Percentiles rank a stretch among this genome's conserved stretches.
Conservation (phyloP, 2,797 vertebrate species). For the Hemitrygon akajei region DNA sequence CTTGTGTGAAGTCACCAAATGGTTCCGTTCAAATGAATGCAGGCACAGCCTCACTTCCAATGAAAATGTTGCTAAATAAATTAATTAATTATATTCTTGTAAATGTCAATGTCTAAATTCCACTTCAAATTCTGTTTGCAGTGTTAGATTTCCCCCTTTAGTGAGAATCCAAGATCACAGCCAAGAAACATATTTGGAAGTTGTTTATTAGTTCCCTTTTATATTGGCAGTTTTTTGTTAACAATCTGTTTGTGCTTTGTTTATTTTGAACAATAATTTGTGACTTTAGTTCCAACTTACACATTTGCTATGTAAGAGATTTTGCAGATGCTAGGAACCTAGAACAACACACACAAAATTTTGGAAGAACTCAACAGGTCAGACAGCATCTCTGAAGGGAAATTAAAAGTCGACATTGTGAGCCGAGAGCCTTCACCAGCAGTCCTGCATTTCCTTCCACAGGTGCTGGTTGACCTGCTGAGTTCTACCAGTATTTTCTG, state of each 20-base stretch:
- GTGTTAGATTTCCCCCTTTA: background rate
- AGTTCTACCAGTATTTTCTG: too few relatives aligned
- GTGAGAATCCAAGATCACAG: background rate
- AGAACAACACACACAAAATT: too few relatives aligned
- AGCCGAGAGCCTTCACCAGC: too few relatives aligned
- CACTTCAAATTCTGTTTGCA: background rate
- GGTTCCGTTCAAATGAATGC: background rate
- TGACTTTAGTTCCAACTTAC: background rate
- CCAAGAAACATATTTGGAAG: background rate
- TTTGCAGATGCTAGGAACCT: too few relatives aligned
- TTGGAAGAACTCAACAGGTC: too few relatives aligned
- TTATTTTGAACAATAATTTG: background rate
- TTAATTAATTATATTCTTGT: background rate
- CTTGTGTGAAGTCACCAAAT: background rate
- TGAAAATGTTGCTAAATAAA: background rate
- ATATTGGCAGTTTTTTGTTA: background rate
- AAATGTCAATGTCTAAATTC: too few relatives aligned
- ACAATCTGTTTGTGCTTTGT: too few relatives aligned
- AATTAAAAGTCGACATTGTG: too few relatives aligned
- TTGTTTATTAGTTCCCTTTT: background rate
- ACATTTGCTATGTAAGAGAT: background rate
- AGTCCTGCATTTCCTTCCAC: too few relatives aligned
- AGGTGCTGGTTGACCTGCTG: too few relatives aligned
- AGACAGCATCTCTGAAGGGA: too few relatives aligned
- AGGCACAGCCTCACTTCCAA: background rate